Base-by-base conservation (phyloP, 2,888 invertebrate genomes). In the Conus canariensis region DNA sequence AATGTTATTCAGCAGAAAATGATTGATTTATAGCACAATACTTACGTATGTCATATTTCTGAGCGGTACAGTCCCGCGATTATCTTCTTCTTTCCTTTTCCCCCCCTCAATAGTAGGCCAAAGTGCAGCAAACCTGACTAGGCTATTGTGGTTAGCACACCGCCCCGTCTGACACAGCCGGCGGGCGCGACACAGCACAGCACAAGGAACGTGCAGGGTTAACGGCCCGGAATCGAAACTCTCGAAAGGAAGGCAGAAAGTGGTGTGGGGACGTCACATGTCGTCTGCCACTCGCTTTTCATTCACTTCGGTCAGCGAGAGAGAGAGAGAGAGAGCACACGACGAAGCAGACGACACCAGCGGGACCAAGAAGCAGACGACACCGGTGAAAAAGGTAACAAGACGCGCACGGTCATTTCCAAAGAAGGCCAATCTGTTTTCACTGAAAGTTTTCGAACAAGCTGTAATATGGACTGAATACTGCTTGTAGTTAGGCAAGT, bases 231-330 rank as follows among this genome's bases (percentile, higher is more conserved):
- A 56, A 58, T 70, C 58, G 30, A 59, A 87, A 74, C 87, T 87
- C 77, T 74, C 87, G 87, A 70, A 87, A 77, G 74, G 87, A 59
- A 77, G 87, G 74, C 58, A 56, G 59, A 77, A 87, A 87, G 87
- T 87, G 87, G 74, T 25, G 77, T 58, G 74, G 70, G 70, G 74
- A 87, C 87, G 77, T 86, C 87, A 77, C 58, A 77, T 22, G 59
- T 87, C 56, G 74, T 56, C 77, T 77, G 87, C 87, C 70, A 87
- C 59, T 74, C 87, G 77, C 58, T 77, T 74, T 77, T 74, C 77
- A 87, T 87, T 87, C 87, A 87, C 70, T 87, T 87, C 87, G 74
- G 87, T 60, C 45, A 74, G 87, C 45, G 45, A 74, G 45, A 45
- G 45, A 45, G 45, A 3, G 45, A 45, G 45, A 45, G 45, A 45